Percentiles rank a stretch among this genome's conserved stretches.
Conservation (phyloP, 2,797 vertebrate genomes). For the Platalea minor region DNA sequence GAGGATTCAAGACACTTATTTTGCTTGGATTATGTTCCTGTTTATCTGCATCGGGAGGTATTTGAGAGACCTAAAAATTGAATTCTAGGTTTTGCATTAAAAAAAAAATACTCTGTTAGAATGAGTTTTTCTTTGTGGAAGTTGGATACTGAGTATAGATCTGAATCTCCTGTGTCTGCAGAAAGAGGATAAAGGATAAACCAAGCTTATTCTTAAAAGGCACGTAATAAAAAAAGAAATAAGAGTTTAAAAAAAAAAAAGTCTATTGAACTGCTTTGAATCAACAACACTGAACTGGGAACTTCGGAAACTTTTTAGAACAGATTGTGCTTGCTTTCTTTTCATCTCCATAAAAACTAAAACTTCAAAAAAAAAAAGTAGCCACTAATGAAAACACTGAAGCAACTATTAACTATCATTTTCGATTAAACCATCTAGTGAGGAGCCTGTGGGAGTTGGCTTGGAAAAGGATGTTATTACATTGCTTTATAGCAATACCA, state of each 20-base stretch:
- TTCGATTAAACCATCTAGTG: background rate
- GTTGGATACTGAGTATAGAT: conserved; percentile 43
- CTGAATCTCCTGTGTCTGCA: conserved; percentile 24
- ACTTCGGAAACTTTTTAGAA: conserved; percentile 5
- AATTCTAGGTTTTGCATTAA: conserved; percentile 55
- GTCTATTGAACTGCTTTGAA: background rate
- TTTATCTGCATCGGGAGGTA: conserved; percentile 43
- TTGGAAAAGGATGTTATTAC: conserved; percentile 11
- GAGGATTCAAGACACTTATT: conserved; percentile 48
- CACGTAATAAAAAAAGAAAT: conserved; percentile 26
- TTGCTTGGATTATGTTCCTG: conserved; percentile 57
- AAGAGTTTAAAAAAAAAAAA: background rate
- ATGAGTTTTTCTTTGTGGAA: conserved; percentile 41
- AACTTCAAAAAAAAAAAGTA: background rate
- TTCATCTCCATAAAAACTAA: background rate
- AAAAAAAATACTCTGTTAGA: conserved; percentile 15
- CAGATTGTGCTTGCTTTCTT: background rate
- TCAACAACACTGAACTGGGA: background rate
- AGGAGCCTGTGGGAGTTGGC: conserved; percentile 28
- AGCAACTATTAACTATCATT: background rate
- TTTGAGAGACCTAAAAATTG: conserved; percentile 53
- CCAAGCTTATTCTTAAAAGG: conserved; percentile 32
- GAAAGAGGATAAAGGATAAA: conserved; percentile 54
- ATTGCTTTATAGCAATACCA: conserved; percentile 18
- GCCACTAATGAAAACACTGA: conserved; percentile 6